Conservation (phyloP, 2,113 vertebrate species). For the Labeo rohita region DNA sequence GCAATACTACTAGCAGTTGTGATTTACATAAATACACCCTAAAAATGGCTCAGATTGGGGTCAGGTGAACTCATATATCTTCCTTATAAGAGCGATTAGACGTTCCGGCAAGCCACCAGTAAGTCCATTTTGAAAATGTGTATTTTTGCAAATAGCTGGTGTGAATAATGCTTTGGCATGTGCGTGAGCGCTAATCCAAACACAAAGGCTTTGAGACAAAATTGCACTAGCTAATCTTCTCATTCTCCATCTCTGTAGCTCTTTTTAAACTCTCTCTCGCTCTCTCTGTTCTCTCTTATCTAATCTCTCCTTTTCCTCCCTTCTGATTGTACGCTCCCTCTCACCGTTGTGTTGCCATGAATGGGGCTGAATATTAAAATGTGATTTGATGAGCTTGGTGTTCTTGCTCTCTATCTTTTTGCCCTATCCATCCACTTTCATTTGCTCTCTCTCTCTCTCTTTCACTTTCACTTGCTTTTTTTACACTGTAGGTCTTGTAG, state of each 20-base stretch:
- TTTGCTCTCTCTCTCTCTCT: slow-evolving; percentile 66
- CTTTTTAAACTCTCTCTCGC: slow-evolving; percentile 34
- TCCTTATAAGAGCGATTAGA: neutral
- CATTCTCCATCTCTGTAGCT: slow-evolving; percentile 10
- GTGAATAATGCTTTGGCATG: neutral
- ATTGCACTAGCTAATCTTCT: slow-evolving; percentile 38
- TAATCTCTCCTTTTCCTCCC: slow-evolving; percentile 36
- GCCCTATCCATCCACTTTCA: slow-evolving; percentile 8
- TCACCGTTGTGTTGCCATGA: slow-evolving; percentile 27
- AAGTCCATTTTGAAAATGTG: neutral
- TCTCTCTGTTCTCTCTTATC: slow-evolving; percentile 34
- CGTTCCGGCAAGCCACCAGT: neutral
- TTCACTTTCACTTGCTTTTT: neutral
- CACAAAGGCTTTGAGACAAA: slow-evolving; percentile 69
- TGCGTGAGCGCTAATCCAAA: slow-evolving; percentile 65
- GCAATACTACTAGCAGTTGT: neutral
- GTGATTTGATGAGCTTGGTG: slow-evolving; percentile 73
- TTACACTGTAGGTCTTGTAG: neutral
- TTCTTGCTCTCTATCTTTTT: slow-evolving; percentile 60
- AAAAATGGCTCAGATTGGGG: neutral
- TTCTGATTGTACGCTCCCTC: slow-evolving; percentile 8
- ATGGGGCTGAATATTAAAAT: slow-evolving; percentile 71
- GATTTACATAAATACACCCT: neutral
- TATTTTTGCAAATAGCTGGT: neutral
- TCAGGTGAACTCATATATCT: neutral